Evolutionary conservation across 1,140 invertebrate genomes (phyloP), one percentile per base, ranked within the genome.

Genomic region (Patella vulgata): DNA sequence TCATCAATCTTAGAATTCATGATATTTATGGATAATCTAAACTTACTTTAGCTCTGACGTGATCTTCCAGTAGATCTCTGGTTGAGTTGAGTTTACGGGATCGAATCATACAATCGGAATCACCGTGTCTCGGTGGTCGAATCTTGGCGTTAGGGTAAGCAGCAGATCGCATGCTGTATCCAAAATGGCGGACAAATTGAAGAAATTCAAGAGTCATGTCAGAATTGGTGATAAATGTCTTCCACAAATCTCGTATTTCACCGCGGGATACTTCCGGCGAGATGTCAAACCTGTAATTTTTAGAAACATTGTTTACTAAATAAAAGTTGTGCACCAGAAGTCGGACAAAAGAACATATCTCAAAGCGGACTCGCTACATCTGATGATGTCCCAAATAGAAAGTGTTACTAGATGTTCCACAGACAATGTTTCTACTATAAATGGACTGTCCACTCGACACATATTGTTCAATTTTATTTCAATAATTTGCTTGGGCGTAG

Each of bases 111-210:
- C 76, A 82, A 62, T 85, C 83, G 8, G 73, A 68, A 58, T 85
- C 82, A 12, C 83, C 82, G 17, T 71, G 68, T 42, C 71, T 72
- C 43, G 83, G 83, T 5, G 83, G 83, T n/a, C 70, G 55, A 23
- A 78, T 39, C 63, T 84, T 84, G 48, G 83, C 79, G 66, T 84
- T 85, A n/a, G 81, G 79, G 70, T 77, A 84, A 11, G 78, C 67
- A 9, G 82, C 83, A 21, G 81, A 80, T 40, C 69, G 69, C 55
- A 72, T 66, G 8, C 79, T 80, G 63, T 81, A 83, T 12, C 82
- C 81, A 73, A 85, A 85, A 70, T 83, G 80, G 27, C 83, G 74
- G 43, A 83, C 71, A 75, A 85, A 85, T 70, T 85, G 75, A 30
- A 73, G 67, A 48, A 77, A 85, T 23, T 84, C 82, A 12, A 85